Evolutionary conservation across 1,140 invertebrate genomes (phyloP).

Genomic region (Megathymus violae): DNA sequence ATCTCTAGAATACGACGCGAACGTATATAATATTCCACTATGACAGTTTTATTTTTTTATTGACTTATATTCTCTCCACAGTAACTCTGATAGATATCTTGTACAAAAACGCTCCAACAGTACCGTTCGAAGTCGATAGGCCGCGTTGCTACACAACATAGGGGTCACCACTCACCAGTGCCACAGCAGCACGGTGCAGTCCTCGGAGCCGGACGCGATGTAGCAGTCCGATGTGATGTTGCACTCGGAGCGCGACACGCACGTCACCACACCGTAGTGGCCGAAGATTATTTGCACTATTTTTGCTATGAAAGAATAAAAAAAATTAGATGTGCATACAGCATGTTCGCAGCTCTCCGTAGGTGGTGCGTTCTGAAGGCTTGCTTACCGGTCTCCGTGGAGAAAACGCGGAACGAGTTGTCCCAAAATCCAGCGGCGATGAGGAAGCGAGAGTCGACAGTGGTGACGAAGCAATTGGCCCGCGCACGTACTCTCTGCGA

Average conservation of each 20-base stretch:
- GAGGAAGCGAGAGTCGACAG: conserved; percentile 97
- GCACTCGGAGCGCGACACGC: conserved; percentile 97
- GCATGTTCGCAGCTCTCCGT: too few relatives aligned
- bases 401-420: conserved; percentile 99
- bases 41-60: too few relatives aligned
- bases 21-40: too few relatives aligned
- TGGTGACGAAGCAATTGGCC: conserved; percentile 98
- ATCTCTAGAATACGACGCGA: too few relatives aligned
- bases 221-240: conserved; percentile 99
- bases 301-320: conserved; percentile 91
- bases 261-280: conserved; percentile 99
- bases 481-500: conserved; percentile 96
- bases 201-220: conserved; percentile 98
- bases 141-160: too few relatives aligned
- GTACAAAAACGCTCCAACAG: too few relatives aligned
- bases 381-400: conserved; percentile 95
- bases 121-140: too few relatives aligned
- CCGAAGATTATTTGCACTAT: conserved; percentile 99
- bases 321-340: conserved; percentile 3
- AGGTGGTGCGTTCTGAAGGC: too few relatives aligned
- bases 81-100: too few relatives aligned
- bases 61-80: too few relatives aligned
- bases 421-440: conserved; percentile 99
- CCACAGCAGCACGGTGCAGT: conserved; percentile 99
- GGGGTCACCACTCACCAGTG: too few relatives aligned